Percentiles rank a stretch among this genome's conserved stretches.
Evolutionary conservation across 1,140 invertebrate species (phyloP).

Genomic region (Semibalanus balanoides): DNA sequence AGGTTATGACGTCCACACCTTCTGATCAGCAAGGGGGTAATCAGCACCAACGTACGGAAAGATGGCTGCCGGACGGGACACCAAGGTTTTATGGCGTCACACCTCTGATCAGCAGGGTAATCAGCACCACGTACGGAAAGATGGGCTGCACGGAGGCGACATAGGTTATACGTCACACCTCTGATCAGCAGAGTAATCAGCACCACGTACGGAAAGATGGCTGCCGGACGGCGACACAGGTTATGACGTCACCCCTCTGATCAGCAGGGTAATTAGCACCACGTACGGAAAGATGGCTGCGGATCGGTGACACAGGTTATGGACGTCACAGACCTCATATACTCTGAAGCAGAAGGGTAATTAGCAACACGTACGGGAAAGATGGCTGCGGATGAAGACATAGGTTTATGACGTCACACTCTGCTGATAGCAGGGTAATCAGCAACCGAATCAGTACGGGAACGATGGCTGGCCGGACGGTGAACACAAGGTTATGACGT

Average conservation of each 20-base stretch:
- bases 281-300: conserved; percentile 73
- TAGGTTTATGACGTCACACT: no score
- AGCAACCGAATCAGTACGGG: no score
- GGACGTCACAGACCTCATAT: conserved; percentile 56
- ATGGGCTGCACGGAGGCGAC: conserved; percentile 42
- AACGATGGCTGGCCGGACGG: no score
- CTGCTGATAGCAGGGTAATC: no score
- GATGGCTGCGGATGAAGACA: conserved; percentile 43
- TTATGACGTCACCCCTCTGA: conserved; percentile 54
- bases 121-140: conserved; percentile 69
- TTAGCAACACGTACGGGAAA: conserved; percentile 75
- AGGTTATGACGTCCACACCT: no score
- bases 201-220: no score
- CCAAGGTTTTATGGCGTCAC: no score
- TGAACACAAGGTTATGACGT: no score
- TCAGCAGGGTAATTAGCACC: conserved; percentile 57
- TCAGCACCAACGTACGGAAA: conserved; percentile 75
- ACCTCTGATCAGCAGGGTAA: conserved; percentile 54
- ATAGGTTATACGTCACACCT: no score
- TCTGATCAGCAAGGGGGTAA: conserved; percentile 53
- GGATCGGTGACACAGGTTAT: neutral
- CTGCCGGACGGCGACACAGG: no score
- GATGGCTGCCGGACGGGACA: conserved; percentile 43
- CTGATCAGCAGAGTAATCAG: no score
- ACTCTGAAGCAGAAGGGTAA: conserved; percentile 55